These are phyloP conservation scores for Bugulina stolonifera DNA, from an alignment of 2,888 invertebrate species.

Conservation along the genomic window DNA sequence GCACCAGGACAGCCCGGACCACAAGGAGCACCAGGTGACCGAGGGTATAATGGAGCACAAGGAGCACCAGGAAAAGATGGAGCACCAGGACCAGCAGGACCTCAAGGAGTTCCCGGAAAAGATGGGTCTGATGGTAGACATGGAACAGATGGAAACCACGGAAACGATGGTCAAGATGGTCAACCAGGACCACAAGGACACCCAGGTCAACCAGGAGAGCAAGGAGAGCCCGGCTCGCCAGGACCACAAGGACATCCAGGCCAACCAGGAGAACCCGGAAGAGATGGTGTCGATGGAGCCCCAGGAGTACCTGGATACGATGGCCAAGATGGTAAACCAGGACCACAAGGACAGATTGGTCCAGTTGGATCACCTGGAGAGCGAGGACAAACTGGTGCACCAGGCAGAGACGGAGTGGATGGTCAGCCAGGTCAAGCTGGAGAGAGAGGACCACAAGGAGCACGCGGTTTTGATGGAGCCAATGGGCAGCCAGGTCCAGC, in stretches of 20 bases:
- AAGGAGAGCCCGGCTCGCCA: not conserved
- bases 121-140: slow-evolving; percentile 26
- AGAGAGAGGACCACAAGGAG: not conserved
- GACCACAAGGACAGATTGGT: not conserved
- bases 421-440: not conserved
- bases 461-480: not conserved
- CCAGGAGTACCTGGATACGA: not conserved
- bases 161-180: slow-evolving; percentile 25
- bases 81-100: slow-evolving; percentile 26
- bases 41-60: slow-evolving; percentile 16
- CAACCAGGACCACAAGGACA: slow-evolving; percentile 26
- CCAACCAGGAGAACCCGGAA: not conserved
- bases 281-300: slow-evolving; percentile 20
- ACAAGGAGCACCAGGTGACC: not conserved
- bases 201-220: slow-evolving; percentile 27
- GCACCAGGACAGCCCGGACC: not conserved
- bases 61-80: slow-evolving; percentile 27
- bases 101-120: slow-evolving; percentile 28
- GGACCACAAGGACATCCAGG: slow-evolving; percentile 20
- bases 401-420: not conserved
- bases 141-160: slow-evolving; percentile 24
- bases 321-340: slow-evolving; percentile 1
- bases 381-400: slow-evolving; percentile 17
- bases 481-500: slow-evolving; percentile 7
- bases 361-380: slow-evolving; percentile 2